These are phyloP conservation scores for Sarcophaga caerulescens DNA, from an alignment of 2,888 invertebrate species.

Conservation along the genomic window DNA sequence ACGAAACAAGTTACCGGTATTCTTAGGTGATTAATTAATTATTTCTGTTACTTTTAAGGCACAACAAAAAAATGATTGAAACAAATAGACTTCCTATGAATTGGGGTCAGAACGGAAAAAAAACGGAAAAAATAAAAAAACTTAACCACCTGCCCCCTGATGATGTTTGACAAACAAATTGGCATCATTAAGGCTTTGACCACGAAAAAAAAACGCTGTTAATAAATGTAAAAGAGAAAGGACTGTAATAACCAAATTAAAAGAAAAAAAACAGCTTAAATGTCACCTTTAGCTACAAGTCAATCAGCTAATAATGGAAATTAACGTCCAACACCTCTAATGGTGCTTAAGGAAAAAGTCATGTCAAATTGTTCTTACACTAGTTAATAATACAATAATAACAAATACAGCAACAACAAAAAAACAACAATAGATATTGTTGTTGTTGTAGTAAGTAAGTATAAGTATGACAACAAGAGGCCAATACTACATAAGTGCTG, in stretches of 20 bases:
- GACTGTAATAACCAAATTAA: slow-evolving; percentile 4
- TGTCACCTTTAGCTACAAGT: slow-evolving; percentile 37
- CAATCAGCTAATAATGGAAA: too few relatives aligned
- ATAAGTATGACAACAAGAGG: slow-evolving; percentile 29
- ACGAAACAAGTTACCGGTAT: too few relatives aligned
- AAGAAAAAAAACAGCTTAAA: slow-evolving; percentile 15
- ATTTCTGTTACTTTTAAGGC: not conserved
- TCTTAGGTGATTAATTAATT: too few relatives aligned
- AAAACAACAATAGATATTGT: slow-evolving; percentile 1
- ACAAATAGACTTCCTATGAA: too few relatives aligned
- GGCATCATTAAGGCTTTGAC: slow-evolving; percentile 36
- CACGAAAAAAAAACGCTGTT: not conserved
- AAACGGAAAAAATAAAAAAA: slow-evolving; percentile 11
- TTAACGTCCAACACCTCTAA: slow-evolving; percentile 15
- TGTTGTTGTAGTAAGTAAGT: slow-evolving; percentile 13
- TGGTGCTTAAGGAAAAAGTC: not conserved
- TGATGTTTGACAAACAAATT: slow-evolving; percentile 37
- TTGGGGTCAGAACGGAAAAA: too few relatives aligned
- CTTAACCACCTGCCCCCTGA: slow-evolving; percentile 4
- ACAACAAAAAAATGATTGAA: not conserved
- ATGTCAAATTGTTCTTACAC: not conserved
- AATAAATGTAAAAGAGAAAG: not conserved
- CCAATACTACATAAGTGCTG: slow-evolving; percentile 51
- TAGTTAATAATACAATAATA: too few relatives aligned
- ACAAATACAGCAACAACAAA: not conserved